Conservation (phyloP, 1,140 invertebrate species). For the Pectinophora gossypiella region DNA sequence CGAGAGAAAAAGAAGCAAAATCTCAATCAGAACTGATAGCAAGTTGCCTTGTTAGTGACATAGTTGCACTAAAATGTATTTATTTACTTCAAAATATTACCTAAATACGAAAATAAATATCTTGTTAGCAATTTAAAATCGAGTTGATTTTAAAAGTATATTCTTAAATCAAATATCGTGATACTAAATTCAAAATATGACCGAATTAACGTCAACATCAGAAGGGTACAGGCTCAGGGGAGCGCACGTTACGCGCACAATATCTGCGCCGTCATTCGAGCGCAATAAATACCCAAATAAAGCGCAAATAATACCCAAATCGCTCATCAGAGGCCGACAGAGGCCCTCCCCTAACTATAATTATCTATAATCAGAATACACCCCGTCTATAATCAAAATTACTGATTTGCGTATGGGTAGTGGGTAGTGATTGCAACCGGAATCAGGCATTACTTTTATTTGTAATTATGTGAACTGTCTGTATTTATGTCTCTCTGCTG, state of each 20-base stretch:
- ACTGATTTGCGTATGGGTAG: slow-evolving; percentile 34
- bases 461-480: no score
- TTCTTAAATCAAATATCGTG: no score
- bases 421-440: slow-evolving; percentile 2
- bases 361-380: slow-evolving; percentile 67
- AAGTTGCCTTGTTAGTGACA: no score
- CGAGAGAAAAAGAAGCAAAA: no score
- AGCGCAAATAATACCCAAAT: slow-evolving; percentile 77
- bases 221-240: slow-evolving; percentile 53
- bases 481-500: no score
- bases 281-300: slow-evolving; percentile 77
- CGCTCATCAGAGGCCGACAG: slow-evolving; percentile 61
- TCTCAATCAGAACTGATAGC: no score
- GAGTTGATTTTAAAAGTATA: no score
- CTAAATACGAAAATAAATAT: no score
- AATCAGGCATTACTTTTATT: not conserved
- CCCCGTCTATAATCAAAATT: slow-evolving; percentile 56
- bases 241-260: slow-evolving; percentile 59
- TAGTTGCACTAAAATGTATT: no score
- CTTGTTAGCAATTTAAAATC: no score
- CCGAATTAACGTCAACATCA: slow-evolving; percentile 47
- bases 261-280: slow-evolving; percentile 74
- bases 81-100: no score
- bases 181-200: slow-evolving; percentile 7
- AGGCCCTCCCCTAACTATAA: slow-evolving; percentile 59